phyloP scores from a whole-genome alignment of 2,113 vertebrate species.

The Channa maculata region DNA sequence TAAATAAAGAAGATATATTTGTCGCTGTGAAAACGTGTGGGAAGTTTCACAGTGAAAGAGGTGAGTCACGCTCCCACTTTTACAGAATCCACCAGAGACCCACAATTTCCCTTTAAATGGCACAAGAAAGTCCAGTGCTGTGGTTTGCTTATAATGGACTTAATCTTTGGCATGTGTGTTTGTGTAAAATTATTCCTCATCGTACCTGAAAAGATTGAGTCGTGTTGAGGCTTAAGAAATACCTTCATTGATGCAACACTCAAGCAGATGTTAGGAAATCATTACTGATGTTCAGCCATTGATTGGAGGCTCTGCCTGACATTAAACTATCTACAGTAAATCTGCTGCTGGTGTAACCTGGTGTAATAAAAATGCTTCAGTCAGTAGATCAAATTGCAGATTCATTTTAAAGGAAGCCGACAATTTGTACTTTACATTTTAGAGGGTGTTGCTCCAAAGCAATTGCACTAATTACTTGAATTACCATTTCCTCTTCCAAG shows the following conservation, averaged over 20 bases:
- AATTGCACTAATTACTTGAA: slow-evolving; percentile 60
- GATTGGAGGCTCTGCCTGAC: slow-evolving; percentile 15
- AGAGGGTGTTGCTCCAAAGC: slow-evolving; percentile 32
- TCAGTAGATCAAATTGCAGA: slow-evolving; percentile 47
- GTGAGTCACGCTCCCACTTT: slow-evolving; percentile 82
- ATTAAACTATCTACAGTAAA: slow-evolving; percentile 21
- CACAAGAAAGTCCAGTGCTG: neutral
- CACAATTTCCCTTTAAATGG: slow-evolving; percentile 6
- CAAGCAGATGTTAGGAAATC: slow-evolving; percentile 11
- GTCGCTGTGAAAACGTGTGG: slow-evolving; percentile 96
- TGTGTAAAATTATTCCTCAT: slow-evolving; percentile 11
- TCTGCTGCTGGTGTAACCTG: slow-evolving; percentile 40
- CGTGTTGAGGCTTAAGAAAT: neutral
- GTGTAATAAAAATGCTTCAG: slow-evolving; percentile 33
- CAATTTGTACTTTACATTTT: slow-evolving; percentile 19
- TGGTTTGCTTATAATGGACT: slow-evolving; percentile 42
- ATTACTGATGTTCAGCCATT: slow-evolving; percentile 3
- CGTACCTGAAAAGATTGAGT: slow-evolving; percentile 22
- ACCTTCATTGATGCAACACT: slow-evolving; percentile 5
- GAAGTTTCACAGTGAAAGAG: slow-evolving; percentile 95
- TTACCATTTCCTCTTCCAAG: slow-evolving; percentile 44
- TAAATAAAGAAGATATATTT: slow-evolving; percentile 90
- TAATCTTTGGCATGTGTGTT: slow-evolving; percentile 36
- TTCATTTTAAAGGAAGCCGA: slow-evolving; percentile 31
- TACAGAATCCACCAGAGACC: neutral